A percentile compares a stretch with the other conserved stretches of the same genome.
phyloP scores from a whole-genome alignment of 1,140 invertebrate species.

The Trichomalopsis sarcophagae region DNA sequence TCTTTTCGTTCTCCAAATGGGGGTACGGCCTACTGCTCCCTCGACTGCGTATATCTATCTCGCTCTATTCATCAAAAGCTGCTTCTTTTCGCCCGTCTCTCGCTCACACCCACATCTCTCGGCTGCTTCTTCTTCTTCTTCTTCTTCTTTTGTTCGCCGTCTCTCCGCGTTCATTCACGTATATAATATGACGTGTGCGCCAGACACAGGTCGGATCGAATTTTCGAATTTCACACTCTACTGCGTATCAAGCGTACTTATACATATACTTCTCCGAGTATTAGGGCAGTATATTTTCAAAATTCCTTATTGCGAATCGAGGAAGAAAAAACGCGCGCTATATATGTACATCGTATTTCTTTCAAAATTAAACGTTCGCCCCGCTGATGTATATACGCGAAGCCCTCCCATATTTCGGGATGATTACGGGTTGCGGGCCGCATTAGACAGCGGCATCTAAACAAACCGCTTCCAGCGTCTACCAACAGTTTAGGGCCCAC shows the following conservation, averaged over 20 bases:
- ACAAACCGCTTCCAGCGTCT: constrained; percentile 59
- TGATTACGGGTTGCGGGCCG: constrained; percentile 56
- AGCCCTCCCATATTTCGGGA: constrained; percentile 1
- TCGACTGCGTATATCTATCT: constrained; percentile 31
- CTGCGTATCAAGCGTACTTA: too few species aligned
- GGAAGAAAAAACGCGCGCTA: background rate
- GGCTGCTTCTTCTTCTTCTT: background rate
- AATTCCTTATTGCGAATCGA: background rate
- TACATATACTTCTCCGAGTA: background rate
- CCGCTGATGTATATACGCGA: background rate
- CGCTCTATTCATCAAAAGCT: constrained; percentile 33
- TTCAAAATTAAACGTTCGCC: background rate
- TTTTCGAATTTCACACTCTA: background rate
- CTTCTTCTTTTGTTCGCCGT: constrained; percentile 2
- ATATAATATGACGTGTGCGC: too few species aligned
- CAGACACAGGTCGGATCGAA: background rate
- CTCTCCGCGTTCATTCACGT: background rate
- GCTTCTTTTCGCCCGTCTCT: background rate
- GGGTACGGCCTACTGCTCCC: constrained; percentile 10
- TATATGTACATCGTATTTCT: background rate
- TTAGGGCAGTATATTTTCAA: too few species aligned
- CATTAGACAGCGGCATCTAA: constrained; percentile 59
- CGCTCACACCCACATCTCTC: constrained; percentile 8
- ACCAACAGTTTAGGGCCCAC: constrained; percentile 58
- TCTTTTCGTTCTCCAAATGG: constrained; percentile 39